Percentiles rank a stretch among this genome's conserved stretches.
Evolutionary conservation across 1,140 invertebrate species (phyloP).

Genomic region (Hylaeus volcanicus): DNA sequence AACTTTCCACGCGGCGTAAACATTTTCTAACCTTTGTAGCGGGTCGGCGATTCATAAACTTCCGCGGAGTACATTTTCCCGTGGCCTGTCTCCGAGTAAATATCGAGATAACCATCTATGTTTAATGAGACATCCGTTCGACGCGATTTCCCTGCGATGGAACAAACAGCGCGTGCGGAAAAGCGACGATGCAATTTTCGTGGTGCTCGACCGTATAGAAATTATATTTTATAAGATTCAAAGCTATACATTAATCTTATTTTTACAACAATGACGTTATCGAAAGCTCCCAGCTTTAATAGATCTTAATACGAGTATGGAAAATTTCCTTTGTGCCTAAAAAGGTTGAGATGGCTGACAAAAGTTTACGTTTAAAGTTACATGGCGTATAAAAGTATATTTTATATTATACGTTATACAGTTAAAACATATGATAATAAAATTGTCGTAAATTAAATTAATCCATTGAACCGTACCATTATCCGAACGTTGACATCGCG

Average conservation of each 20-base stretch:
- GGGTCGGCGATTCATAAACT: constrained; percentile 19
- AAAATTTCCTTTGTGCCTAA: no score
- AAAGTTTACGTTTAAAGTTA: no score
- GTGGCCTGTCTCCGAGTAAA: not conserved
- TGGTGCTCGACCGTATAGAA: no score
- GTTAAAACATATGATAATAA: no score
- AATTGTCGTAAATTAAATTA: not conserved
- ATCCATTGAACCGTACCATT: not conserved
- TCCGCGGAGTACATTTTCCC: constrained; percentile 18
- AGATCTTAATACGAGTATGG: no score
- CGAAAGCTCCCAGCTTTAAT: no score
- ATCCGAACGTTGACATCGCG: not conserved
- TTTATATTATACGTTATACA: no score
- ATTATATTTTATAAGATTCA: no score
- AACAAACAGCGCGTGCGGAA: constrained; percentile 41
- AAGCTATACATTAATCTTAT: no score
- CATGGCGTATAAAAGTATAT: no score
- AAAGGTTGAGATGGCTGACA: no score
- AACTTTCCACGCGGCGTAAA: constrained; percentile 24
- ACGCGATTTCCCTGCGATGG: constrained; percentile 35
- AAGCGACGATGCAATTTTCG: constrained; percentile 11
- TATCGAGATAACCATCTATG: constrained; percentile 33
- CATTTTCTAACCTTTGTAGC: constrained; percentile 18
- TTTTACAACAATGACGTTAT: no score
- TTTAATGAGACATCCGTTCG: constrained; percentile 28